Evolutionary conservation across 2,888 invertebrate genomes (phyloP), one percentile per base, ranked within the genome.

Genomic region (Eugnorisma glareosa): DNA sequence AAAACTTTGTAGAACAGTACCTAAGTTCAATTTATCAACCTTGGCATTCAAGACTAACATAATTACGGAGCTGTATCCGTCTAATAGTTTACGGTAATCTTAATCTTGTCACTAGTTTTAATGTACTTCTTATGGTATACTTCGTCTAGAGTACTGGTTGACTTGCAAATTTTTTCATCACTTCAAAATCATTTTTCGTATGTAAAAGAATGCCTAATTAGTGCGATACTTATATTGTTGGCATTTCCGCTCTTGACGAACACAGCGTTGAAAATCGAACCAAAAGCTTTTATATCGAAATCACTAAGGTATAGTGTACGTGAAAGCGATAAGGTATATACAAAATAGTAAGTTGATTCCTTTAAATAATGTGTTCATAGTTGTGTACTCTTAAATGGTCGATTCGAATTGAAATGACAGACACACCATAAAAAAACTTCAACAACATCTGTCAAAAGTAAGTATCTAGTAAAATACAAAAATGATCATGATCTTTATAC

Each of bases 1-100:
- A 35, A n/a, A 79, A 83, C 59, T 79, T 68, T 15, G 63, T 64
- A 10, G 67, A 57, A 68, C 59, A 40, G 24, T 59, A 67, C 67
- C 83, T n/a, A 73, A 63, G 70, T 70, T 78, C 64, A 64, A 68
- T 75, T 59, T 6, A 61, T 35, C 35, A 48, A 67, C 24, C 57
- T 72, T 72, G 35, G n/a, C 51, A 67, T 67, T 31, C 51, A 51
- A 72, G 51, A 43, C 35, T 66, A 21, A 71, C n/a, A 15, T 57
- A 31, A 64, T 45, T 54, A 69, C 31, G 10, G 59, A 79, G 71
- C 35, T 66, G 37, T 43, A 21, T 11, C 7, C 48, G 13, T 54
- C 28, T 68, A 48, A 21, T 37, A 51, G 70, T 31, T 8, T 37
- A 15, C 40, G 5, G 40, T 64, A 18, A 40, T 40, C 15, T 40